Conservation (phyloP, 2,888 invertebrate species). For the Caenorhabditis auriculariae region DNA sequence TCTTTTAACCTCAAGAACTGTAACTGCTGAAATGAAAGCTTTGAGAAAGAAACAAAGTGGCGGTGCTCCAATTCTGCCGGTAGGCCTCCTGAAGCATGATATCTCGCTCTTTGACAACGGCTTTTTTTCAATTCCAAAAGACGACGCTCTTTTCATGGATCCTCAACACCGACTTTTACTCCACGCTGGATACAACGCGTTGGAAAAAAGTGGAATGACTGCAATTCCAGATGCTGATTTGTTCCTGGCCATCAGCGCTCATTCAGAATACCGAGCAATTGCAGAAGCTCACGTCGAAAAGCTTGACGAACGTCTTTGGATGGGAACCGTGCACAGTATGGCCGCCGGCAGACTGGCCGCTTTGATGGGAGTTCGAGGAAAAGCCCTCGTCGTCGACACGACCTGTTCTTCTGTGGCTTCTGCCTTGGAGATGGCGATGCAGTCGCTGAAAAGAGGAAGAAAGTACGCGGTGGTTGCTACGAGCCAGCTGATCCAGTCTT, state of each 20-base stretch:
- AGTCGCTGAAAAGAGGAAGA: constrained; percentile 27
- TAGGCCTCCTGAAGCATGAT: constrained; percentile 28
- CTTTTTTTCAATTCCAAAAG: constrained; percentile 37
- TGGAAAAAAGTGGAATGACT: constrained; percentile 65
- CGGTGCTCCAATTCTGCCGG: constrained; percentile 16
- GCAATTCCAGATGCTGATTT: constrained; percentile 27
- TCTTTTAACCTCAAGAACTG: constrained; percentile 22
- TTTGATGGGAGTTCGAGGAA: constrained; percentile 35
- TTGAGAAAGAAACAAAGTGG: constrained; percentile 25
- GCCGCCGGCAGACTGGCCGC: constrained; percentile 33
- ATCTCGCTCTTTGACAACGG: constrained; percentile 35
- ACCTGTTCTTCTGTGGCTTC: constrained; percentile 44
- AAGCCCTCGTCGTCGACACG: constrained; percentile 36
- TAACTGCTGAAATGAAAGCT: constrained; percentile 16
- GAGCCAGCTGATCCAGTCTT: constrained; percentile 33
- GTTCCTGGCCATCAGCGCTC: constrained; percentile 27
- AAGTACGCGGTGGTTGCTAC: constrained; percentile 34
- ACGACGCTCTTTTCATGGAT: constrained; percentile 56
- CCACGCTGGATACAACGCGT: constrained; percentile 85
- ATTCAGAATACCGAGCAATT: constrained; percentile 31
- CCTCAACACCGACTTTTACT: constrained; percentile 59
- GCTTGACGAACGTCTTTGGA: constrained; percentile 35
- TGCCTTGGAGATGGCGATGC: constrained; percentile 35
- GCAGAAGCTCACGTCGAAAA: constrained; percentile 23
- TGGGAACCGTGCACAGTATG: constrained; percentile 37